Conservation (phyloP, 2,797 vertebrate genomes). For the Pyrocephalus nanus region DNA sequence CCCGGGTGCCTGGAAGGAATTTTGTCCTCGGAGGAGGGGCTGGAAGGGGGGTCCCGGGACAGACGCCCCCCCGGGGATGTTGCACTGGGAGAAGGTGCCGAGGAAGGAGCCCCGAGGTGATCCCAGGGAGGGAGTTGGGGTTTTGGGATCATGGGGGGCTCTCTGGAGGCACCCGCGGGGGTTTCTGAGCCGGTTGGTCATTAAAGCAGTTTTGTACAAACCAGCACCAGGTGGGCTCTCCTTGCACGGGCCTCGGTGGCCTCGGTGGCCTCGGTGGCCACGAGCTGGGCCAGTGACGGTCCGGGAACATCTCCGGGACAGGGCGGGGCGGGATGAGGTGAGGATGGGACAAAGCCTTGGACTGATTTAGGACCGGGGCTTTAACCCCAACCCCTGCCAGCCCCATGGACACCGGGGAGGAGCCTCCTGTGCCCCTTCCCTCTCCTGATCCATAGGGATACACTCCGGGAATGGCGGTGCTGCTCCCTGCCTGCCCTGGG, state of each 20-base stretch:
- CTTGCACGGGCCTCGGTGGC: background rate
- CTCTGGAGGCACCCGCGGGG: background rate
- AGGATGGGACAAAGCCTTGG: background rate
- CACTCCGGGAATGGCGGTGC: background rate
- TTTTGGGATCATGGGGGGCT: background rate
- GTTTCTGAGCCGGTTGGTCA: background rate
- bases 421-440: background rate
- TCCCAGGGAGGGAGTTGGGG: accelerated
- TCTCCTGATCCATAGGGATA: background rate
- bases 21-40: background rate
- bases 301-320: accelerated
- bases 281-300: no score
- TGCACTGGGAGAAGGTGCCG: background rate
- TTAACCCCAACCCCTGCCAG: slow-evolving; percentile 1
- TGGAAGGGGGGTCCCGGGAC: background rate
- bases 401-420: background rate
- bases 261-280: no score
- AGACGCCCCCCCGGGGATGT: background rate
- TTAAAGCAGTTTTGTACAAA: slow-evolving; percentile 63
- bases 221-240: background rate
- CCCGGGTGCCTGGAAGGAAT: background rate
- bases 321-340: no score
- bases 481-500: background rate
- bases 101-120: background rate
- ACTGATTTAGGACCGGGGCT: slow-evolving; percentile 50